Evolutionary conservation across 2,113 vertebrate species (phyloP), one percentile per base, ranked within the genome.

Genomic region (Oreotrochilus melanogaster): DNA sequence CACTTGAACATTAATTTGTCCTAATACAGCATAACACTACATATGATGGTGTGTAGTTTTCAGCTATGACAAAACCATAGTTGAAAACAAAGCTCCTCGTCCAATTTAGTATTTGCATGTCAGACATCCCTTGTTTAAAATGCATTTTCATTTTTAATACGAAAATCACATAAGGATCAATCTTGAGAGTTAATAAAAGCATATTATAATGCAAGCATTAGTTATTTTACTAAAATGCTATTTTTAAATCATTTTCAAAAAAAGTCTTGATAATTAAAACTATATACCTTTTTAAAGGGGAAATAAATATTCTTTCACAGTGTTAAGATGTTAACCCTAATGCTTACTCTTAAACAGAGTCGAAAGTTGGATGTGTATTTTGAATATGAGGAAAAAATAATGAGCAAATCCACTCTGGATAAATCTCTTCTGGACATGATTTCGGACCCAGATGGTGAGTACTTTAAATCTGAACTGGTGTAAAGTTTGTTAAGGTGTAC

Each of bases 391-490:
- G 99, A 99, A 97, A 99, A 99, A 97, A 98, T 99, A 96, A 99
- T 99, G 99, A 99, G 99, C 98, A 99, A 99, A 94, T 99, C 99
- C 24, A 99, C 99, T 70, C 95, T 99, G 91, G 99, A 99, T 95
- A 99, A 99, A 96, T 99, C 99, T 53, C 98, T 99, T 88, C 98
- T 99, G 97, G 99, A 99, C 95, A 98, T 99, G 96, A 99, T 99
- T 98, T 99, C 98, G 91, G 99, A 99, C 94, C 99, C 99, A 67
- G 99, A 99, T 82, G 99, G 99, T 99, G 97, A 96, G 98, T 97
- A 88, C 69, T 80, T 58, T 65, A 93, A 95, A 88, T 93, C 43
- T 93, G 50, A 88, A 60, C 25, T 86, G 35, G 24, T 89, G 23
- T 45, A 79, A 90, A 54, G 93, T 80, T 71, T 78, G 15, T 89